Base-by-base conservation (phyloP, 2,113 vertebrate species). In the Phoxinus phoxinus region DNA sequence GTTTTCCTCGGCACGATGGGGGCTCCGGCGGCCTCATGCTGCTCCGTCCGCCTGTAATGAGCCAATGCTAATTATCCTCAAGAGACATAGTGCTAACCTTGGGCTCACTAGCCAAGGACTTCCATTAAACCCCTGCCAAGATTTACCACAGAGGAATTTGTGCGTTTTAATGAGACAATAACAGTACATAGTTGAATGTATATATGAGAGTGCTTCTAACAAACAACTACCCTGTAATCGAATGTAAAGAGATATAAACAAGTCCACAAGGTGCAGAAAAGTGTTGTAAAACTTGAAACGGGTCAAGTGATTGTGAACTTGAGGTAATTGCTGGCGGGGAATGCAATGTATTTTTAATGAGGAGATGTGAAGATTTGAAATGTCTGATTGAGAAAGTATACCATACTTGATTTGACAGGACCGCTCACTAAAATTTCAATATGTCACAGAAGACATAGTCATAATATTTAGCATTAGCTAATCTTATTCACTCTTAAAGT, bases 21-120 rank as follows among this genome's bases (percentile, higher is more conserved):
- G 46, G 21, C 30, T 71, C 44, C 6, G 9, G 30, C 23, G 8
- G 27, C 25, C 63, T 77, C 76, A 71, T 69, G 58, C 77, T 44
- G 51, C 61, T 51, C 41, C 17, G 81, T 73, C 81, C 71, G n/a
- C 44, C 86, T 61, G 65, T 89, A 88, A 89, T 87, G 82, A 87
- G 84, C 85, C 80, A 81, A 84, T 61, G 32, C 86, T 89, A 89
- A 89, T 89, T 89, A 87, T 84, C 44, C 86, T 84, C 84, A 30
- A 17, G 84, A 87, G 88, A 72, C 81, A 17, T 51, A 27, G 61
- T 30, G 76, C 67, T 85, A 84, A 87, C 88, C 88, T 89, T 89
- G 88, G 86, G 67, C 84, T 87, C n/a, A 74, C 71, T 81, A 87
- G 86, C 86, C 86, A 87, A 87, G 81, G 88, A 87, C 88, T 89